A percentile compares a stretch with the other conserved stretches of the same genome.
These are phyloP conservation scores for Drosophila navojoa DNA, from an alignment of 1,140 invertebrate genomes.

Conservation along the genomic window DNA sequence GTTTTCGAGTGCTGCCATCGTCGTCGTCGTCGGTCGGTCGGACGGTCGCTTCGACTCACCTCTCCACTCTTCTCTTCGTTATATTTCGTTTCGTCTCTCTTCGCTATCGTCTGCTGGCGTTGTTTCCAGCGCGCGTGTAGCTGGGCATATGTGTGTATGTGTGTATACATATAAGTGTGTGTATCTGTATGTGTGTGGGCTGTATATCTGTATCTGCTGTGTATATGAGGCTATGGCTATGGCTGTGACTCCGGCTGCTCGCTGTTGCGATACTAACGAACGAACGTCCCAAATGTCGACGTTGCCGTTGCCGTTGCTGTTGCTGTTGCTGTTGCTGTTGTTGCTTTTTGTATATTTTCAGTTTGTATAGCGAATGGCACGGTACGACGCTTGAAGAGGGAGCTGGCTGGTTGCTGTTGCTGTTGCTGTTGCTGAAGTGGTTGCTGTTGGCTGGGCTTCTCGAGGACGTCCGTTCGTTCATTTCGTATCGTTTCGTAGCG, in stretches of 20 bases:
- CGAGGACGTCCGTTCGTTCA: conserved; percentile 69
- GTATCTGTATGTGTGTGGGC: conserved; percentile 35
- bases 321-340: conserved; percentile 36
- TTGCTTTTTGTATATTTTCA: conserved; percentile 71
- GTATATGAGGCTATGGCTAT: conserved; percentile 38
- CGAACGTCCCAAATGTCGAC: conserved; percentile 77
- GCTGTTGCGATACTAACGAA: conserved; percentile 69
- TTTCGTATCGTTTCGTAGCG: conserved; percentile 29
- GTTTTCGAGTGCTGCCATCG: conserved; percentile 47
- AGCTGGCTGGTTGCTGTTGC: conserved; percentile 39
- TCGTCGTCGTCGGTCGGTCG: conserved; percentile 28
- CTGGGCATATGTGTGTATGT: conserved; percentile 52
- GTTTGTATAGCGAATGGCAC: conserved; percentile 50
- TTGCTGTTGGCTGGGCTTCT: conserved; percentile 61
- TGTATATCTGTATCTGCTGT: conserved; percentile 69
- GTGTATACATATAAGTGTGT: conserved; percentile 17
- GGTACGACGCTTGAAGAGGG: conserved; percentile 31
- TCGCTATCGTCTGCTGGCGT: conserved; percentile 30
- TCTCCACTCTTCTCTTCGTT: not conserved
- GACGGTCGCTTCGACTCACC: not conserved
- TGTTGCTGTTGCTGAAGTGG: conserved; percentile 39
- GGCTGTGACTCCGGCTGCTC: conserved; percentile 65
- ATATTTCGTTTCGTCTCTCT: not conserved
- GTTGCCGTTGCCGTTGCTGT: conserved; percentile 37
- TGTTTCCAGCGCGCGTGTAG: conserved; percentile 77